Evolutionary conservation across 1,140 invertebrate species (phyloP), one percentile per base, ranked within the genome.

Genomic region (Dysdera silvatica): DNA sequence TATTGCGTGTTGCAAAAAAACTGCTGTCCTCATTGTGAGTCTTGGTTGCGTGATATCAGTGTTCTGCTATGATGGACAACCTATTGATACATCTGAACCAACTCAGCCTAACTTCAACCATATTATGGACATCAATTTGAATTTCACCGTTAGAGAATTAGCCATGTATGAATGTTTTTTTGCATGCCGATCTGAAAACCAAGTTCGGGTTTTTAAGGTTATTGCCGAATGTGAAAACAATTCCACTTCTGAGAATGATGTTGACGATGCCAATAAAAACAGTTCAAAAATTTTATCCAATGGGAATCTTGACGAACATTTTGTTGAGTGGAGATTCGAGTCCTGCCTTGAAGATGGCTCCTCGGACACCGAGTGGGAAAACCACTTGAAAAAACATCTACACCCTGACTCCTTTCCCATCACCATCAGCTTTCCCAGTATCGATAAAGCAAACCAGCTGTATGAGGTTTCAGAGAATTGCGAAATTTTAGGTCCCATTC

Each of bases 81-180:
- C 79, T 0, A 83, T 85, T 67, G 82, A 83, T 62, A 78, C 82
- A 37, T 84, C 83, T 5, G 81, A 81, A 66, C 72, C 82, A 40
- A 81, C 79, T 62, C 85, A 84, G 65, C 76, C 84, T 49, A 84
- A 86, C 69, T 85, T 86, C 72, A 83, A 85, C 64, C 80, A 54
- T 80, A 55, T 75, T 72, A 7, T 76, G 76, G 68, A 73, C 74
- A 3, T 69, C 82, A 8, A 78, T 79, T 47, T 74, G 82, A 35
- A 75, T 74, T 54, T 84, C 83, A 70, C 62, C 61, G 37, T 81
- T 81, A 0, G 75, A 68, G 2, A 69, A 28, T 73, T 84, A 45
- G 74, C 77, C 33, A 75, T 84, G 12, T 75, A 78, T 14, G 83
- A 85, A 68, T 81, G 84, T 71, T 81, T 83, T 66, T 72, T 85